Evolutionary conservation across 2,797 vertebrate species (phyloP).

Genomic region (Sebastolobus altivelis): DNA sequence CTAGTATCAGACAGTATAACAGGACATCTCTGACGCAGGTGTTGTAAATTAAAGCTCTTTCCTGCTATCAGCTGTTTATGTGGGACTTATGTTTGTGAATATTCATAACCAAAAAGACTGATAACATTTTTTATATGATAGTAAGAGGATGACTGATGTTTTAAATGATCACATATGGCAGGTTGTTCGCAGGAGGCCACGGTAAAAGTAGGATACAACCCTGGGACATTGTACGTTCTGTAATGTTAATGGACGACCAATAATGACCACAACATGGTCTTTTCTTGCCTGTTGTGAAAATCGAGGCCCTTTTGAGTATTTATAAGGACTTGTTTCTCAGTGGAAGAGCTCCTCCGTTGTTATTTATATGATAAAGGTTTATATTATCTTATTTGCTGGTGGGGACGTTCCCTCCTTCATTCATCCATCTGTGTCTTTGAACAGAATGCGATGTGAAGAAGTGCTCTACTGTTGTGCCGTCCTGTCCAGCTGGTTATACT

Average conservation of each 20-base stretch:
- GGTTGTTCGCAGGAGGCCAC: not conserved
- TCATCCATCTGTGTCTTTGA: conserved; percentile 10
- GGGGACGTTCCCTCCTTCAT: not conserved
- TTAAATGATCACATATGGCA: not conserved
- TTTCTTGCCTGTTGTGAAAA: not conserved
- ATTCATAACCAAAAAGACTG: not conserved
- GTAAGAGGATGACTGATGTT: not conserved
- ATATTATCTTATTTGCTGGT: not conserved
- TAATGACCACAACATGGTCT: not conserved
- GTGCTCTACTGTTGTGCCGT: conserved; percentile 50
- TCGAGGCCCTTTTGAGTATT: not conserved
- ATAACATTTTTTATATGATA: not conserved
- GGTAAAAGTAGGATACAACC: not conserved
- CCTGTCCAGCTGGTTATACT: conserved; percentile 70
- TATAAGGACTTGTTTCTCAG: not conserved
- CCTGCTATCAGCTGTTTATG: not conserved
- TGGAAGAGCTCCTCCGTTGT: not conserved
- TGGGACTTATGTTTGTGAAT: not conserved
- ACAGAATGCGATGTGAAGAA: conserved; percentile 79
- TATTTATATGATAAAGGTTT: not conserved
- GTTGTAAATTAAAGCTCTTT: not conserved
- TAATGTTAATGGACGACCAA: not conserved
- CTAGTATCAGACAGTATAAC: not conserved
- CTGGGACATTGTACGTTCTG: not conserved
- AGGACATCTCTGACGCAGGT: not conserved